Evolutionary conservation across 2,888 invertebrate species (phyloP), one percentile per base, ranked within the genome.

Genomic region (Corythucha ciliata): DNA sequence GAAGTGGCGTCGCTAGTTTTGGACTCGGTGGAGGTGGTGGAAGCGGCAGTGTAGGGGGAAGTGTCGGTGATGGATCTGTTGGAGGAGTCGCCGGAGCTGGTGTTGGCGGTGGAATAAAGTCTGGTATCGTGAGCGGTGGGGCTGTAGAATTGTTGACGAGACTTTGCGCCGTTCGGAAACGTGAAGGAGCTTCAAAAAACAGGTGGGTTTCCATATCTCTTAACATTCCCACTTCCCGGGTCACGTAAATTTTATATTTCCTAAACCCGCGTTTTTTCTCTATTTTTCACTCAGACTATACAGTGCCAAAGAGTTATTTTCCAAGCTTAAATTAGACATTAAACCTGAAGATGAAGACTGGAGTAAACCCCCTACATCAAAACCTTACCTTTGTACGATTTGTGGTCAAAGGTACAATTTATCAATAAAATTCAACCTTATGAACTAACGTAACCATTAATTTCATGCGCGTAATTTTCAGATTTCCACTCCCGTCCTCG

Each of bases 91-190:
- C 18, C n/a, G 24, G 24, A 2, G 22, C 21, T 21, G 16, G 12
- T 14, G 14, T 50, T 44, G 39, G 37, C 29, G 47, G 16, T 50
- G 56, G 55, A 14, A 50, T 58, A 46, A n/a, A n/a, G n/a, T n/a
- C n/a, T n/a, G n/a, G n/a, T n/a, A n/a, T n/a, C n/a, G n/a, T n/a
- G n/a, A 57, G 55, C 41, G 54, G 57, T 5, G 56, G 58, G 48
- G 58, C 58, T 3, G 53, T 60, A 20, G 57, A 56, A 24, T 45
- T 60, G 22, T 56, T 60, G 24, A 57, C 57, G 3, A 56, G 57
- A 53, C 22, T 60, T 7, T 58, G 59, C 33, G 57, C 56, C 2
- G 45, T 57, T 4, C 49, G 57, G 16, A 57, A 54, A 32, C 34
- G 54, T n/a, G 49, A 52, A 24, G 56, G 54, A 16, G 20, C 47